Conservation (phyloP, 2,113 vertebrate species). For the Rhinolophus sinicus region DNA sequence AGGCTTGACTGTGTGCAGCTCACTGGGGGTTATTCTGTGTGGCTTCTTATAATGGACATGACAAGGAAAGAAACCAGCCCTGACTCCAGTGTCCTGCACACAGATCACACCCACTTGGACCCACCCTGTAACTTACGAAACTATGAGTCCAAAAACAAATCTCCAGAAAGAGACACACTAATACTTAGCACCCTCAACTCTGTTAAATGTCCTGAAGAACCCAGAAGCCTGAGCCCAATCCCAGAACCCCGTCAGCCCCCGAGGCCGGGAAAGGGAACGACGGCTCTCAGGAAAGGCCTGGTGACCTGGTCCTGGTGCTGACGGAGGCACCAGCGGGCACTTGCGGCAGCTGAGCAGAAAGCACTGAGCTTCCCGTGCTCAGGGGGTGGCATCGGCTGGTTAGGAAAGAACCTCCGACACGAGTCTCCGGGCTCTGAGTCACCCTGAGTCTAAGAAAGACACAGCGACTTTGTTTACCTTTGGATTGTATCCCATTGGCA, state of each 20-base stretch:
- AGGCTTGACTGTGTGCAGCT: rapidly evolving
- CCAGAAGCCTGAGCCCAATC: background rate
- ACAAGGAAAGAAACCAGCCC: background rate
- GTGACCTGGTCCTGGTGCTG: background rate
- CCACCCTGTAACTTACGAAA: rapidly evolving
- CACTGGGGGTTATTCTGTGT: background rate
- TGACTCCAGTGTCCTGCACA: rapidly evolving
- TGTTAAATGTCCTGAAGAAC: background rate
- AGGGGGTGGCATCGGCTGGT: rapidly evolving
- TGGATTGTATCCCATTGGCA: background rate
- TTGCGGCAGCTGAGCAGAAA: rapidly evolving
- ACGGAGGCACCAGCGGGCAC: rapidly evolving
- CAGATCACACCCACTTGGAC: background rate
- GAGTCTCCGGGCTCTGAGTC: background rate
- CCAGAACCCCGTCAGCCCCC: background rate
- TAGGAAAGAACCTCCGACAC: rapidly evolving
- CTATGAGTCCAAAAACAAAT: background rate
- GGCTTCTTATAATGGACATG: background rate
- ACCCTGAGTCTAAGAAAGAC: background rate
- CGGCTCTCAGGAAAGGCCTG: background rate
- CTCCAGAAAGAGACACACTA: background rate
- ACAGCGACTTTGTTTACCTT: rapidly evolving
- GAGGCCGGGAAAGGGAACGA: background rate
- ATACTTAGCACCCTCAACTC: background rate
- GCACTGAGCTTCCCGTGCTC: rapidly evolving